Evolutionary conservation across 2,113 vertebrate species (phyloP).

Genomic region (Muntiacus reevesi): DNA sequence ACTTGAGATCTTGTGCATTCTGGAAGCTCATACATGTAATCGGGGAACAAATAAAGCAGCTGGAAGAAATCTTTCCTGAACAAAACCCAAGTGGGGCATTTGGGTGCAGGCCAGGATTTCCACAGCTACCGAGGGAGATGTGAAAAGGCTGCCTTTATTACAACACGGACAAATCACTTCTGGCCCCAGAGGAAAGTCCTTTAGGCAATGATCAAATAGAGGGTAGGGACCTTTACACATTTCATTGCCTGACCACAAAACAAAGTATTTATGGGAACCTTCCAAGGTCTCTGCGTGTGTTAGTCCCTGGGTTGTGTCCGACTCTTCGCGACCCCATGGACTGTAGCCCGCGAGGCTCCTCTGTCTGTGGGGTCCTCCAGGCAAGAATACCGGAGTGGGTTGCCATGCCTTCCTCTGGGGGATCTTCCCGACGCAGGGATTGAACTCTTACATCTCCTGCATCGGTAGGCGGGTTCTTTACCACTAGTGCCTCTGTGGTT

Average conservation of each 20-base stretch:
- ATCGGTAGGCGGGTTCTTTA: background rate
- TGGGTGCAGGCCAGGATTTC: constrained; percentile 62
- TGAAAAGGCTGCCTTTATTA: constrained; percentile 7
- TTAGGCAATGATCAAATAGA: constrained; percentile 20
- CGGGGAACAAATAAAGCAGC: constrained; percentile 70
- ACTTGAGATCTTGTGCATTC: constrained; percentile 59
- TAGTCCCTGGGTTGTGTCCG: rapidly evolving
- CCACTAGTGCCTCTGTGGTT: background rate
- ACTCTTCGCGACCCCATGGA: background rate
- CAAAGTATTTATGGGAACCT: background rate
- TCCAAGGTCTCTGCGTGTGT: background rate
- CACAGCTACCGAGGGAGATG: constrained; percentile 32
- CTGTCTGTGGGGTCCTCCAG: background rate
- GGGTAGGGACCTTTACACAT: background rate
- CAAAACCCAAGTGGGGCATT: constrained; percentile 74
- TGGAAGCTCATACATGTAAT: constrained; percentile 71
- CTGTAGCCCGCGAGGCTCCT: background rate
- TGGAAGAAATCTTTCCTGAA: constrained; percentile 72
- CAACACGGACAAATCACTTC: background rate
- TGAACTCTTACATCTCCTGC: background rate
- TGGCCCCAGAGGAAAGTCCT: constrained; percentile 9
- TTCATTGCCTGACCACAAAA: constrained; percentile 29
- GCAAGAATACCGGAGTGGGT: background rate
- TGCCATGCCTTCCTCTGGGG: background rate
- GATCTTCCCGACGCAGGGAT: rapidly evolving